These are phyloP conservation scores for Oreortyx pictus DNA, from an alignment of 2,797 vertebrate genomes.

Conservation along the genomic window DNA sequence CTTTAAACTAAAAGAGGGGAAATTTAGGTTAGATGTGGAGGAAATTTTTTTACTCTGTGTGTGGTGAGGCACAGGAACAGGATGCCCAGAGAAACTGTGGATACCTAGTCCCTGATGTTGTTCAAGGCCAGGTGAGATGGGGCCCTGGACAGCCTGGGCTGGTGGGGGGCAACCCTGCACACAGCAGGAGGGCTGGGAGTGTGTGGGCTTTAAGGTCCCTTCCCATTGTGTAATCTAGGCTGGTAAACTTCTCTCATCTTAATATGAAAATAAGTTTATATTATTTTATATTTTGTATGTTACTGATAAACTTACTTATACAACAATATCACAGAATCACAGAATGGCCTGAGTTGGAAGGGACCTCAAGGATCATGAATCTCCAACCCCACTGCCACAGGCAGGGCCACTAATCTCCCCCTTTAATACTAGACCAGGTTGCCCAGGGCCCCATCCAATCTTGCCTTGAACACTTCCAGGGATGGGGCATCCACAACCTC, in stretches of 20 bases:
- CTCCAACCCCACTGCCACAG: no score
- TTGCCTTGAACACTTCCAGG: no score
- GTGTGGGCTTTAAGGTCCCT: background rate
- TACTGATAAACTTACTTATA: background rate
- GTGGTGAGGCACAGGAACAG: background rate
- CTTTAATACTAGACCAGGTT: no score
- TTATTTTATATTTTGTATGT: background rate
- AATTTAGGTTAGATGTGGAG: background rate
- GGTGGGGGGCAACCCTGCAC: background rate
- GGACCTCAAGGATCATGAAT: no score
- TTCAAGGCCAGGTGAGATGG: background rate
- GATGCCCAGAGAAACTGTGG: background rate
- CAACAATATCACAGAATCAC: no score
- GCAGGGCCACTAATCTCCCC: no score
- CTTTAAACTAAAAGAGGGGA: background rate
- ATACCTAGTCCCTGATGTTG: background rate
- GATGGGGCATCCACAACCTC: no score
- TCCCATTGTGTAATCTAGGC: background rate
- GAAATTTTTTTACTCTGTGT: background rate
- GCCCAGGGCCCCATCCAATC: no score
- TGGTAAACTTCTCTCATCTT: background rate
- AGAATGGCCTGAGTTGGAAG: no score
- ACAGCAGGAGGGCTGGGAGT: background rate
- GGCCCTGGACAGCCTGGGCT: background rate
- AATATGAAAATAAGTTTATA: background rate